Evolutionary conservation across 2,888 invertebrate species (phyloP), one percentile per base, ranked within the genome.

Genomic region (Ophion ellenae): DNA sequence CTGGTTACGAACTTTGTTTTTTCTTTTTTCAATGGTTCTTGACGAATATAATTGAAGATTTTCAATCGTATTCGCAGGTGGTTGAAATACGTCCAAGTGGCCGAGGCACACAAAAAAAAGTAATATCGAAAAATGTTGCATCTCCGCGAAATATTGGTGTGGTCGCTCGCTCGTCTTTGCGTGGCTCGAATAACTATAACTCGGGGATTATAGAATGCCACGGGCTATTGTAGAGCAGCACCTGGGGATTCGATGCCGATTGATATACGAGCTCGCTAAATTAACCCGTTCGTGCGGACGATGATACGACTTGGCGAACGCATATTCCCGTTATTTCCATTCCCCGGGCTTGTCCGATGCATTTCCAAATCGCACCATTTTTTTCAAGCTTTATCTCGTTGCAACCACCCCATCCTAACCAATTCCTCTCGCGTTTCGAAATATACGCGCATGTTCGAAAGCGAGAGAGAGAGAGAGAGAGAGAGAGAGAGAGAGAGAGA

Each of bases 211-310:
- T 86, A 85, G 79, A 84, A 83, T 84, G 81, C 83, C 77, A 70
- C 53, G 73, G 75, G 82, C 79, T 57, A 85, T 85, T 85, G 85
- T 83, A 57, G 87, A 84, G 81, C 71, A 80, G 85, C 81, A 75
- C 79, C 83, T 76, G 59, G 82, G 79, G 88, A 89, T 90, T 90
- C 88, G 87, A 88, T 89, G 88, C 88, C 89, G 89, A 91, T 90
- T 91, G 91, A 91, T 90, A 91, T 90, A 91, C 90, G 90, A 90
- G 88, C 89, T 88, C 85, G 85, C 86, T 86, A 91, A 90, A 90
- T 91, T 91, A 90, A 90, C 89, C 90, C 89, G 86, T 85, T 85
- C 83, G 85, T 63, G 24, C 40, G 40, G 66, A 75, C 24, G 66
- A 20, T 57, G 74, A 74, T 53, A 67, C 76, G 79, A 82, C 84